Conservation (phyloP, 2,888 invertebrate genomes). For the Allacma fusca region DNA sequence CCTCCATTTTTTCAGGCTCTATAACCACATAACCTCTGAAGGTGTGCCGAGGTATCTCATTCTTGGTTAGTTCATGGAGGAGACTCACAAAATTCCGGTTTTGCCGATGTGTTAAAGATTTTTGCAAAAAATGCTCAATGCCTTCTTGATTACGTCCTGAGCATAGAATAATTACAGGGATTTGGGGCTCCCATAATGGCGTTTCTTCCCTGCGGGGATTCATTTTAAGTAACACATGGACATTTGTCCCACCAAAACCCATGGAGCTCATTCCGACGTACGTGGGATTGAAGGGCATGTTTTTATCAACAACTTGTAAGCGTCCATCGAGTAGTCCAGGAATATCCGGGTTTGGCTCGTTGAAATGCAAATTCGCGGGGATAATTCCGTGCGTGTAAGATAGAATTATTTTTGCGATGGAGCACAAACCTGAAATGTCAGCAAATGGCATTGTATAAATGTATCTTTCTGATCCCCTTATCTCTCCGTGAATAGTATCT, state of each 20-base stretch:
- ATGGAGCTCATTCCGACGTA: slow-evolving; percentile 93
- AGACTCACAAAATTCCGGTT: too few relatives aligned
- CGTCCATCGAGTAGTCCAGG: slow-evolving; percentile 71
- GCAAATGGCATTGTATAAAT: too few relatives aligned
- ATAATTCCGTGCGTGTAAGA: slow-evolving; percentile 70
- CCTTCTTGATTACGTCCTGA: slow-evolving; percentile 89
- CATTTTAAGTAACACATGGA: slow-evolving; percentile 84
- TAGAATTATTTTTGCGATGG: slow-evolving; percentile 74
- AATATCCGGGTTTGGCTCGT: slow-evolving; percentile 83
- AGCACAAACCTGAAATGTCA: too few relatives aligned
- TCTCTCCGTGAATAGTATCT: too few relatives aligned
- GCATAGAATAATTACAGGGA: slow-evolving; percentile 72
- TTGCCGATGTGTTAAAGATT: too few relatives aligned
- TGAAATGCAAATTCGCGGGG: slow-evolving; percentile 90
- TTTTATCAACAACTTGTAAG: slow-evolving; percentile 31
- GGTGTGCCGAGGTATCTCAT: too few relatives aligned
- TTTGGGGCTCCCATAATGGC: background rate
- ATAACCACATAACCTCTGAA: slow-evolving; percentile 81
- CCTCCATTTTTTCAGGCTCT: slow-evolving; percentile 42
- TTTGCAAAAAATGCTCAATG: too few relatives aligned
- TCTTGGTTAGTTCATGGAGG: too few relatives aligned
- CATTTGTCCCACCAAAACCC: slow-evolving; percentile 97
- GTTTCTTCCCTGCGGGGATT: too few relatives aligned
- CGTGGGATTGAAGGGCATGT: slow-evolving; percentile 83
- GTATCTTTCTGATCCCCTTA: too few relatives aligned